A percentile compares a stretch with the other conserved stretches of the same genome.
phyloP scores from a whole-genome alignment of 2,113 vertebrate species.

The Alethe diademata region DNA sequence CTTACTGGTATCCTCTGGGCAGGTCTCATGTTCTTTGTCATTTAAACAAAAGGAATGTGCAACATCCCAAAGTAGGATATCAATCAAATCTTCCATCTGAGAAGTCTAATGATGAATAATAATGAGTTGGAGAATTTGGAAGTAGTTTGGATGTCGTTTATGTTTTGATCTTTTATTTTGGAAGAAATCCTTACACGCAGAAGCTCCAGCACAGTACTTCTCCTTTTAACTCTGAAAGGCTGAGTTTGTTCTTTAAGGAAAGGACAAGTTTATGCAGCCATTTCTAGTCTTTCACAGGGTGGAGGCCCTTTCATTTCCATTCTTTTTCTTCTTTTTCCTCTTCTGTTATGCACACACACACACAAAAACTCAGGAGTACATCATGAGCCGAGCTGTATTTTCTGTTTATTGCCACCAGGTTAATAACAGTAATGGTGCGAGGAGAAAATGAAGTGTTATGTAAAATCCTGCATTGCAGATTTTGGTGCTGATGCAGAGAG shows the following conservation, averaged over 20 bases:
- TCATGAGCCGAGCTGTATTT: conserved; percentile 65
- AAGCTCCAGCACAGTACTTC: background rate
- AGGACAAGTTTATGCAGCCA: background rate
- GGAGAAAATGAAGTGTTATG: conserved; percentile 78
- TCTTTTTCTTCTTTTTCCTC: background rate
- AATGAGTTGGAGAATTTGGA: background rate
- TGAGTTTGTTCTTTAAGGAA: background rate
- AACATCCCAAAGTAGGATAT: background rate
- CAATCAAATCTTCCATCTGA: background rate
- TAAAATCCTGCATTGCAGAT: conserved; percentile 82
- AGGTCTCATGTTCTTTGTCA: background rate
- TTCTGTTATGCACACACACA: background rate
- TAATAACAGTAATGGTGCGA: conserved; percentile 76
- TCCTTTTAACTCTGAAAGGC: background rate
- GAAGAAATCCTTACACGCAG: background rate
- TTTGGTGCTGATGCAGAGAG: conserved; percentile 77
- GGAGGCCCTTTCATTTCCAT: background rate
- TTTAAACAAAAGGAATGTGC: background rate
- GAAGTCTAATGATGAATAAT: background rate
- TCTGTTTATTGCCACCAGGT: conserved; percentile 77
- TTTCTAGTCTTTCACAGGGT: background rate
- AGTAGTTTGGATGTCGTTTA: background rate
- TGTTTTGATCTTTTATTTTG: background rate
- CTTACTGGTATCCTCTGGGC: background rate
- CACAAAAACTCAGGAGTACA: conserved; percentile 27